Percentiles rank a stretch among this genome's conserved stretches.
phyloP scores from a whole-genome alignment of 2,888 invertebrate species.

The Himalopsyche japonica region DNA sequence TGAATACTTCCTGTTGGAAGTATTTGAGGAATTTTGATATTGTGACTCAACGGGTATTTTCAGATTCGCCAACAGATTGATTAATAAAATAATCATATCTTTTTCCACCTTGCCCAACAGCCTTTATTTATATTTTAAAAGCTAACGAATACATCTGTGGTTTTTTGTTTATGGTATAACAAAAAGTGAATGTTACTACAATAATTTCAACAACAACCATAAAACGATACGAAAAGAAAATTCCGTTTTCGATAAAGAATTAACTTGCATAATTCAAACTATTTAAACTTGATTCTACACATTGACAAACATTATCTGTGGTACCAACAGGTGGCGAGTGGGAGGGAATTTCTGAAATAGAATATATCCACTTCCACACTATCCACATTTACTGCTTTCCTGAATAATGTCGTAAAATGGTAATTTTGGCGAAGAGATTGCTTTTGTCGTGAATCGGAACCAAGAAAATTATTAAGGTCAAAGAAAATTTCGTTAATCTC shows the following conservation, averaged over 20 bases:
- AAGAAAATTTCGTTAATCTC: too few species aligned
- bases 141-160: too few species aligned
- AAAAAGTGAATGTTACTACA: neutral
- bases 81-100: neutral
- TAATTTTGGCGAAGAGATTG: neutral
- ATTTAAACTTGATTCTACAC: neutral
- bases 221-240: neutral
- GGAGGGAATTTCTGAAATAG: neutral
- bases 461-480: too few species aligned
- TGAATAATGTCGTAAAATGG: neutral
- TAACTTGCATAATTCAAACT: neutral
- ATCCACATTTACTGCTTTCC: neutral
- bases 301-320: constrained; percentile 18
- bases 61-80: neutral
- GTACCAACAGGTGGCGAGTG: constrained; percentile 13
- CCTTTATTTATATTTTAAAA: too few species aligned
- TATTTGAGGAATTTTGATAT: neutral
- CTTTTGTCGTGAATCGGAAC: too few species aligned
- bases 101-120: too few species aligned
- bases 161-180: too few species aligned
- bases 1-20: neutral
- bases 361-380: neutral
- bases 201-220: neutral
- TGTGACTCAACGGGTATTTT: neutral
- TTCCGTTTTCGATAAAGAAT: neutral